Percentiles rank a stretch among this genome's conserved stretches.
Conservation (phyloP, 2,113 vertebrate species). For the Dunckerocampus dactyliophorus region DNA sequence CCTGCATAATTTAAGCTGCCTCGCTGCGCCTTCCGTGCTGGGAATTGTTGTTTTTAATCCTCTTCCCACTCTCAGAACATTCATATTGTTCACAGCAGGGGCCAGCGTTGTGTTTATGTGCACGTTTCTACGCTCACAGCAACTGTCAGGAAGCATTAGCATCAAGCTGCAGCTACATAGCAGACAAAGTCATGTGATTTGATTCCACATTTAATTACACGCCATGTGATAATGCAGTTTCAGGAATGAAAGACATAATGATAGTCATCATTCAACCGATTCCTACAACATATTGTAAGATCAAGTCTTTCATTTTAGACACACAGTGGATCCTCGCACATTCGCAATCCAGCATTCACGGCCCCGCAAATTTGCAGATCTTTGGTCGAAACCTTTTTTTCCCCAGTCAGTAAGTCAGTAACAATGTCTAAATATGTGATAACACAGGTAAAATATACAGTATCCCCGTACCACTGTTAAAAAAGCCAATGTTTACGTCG, state of each 20-base stretch:
- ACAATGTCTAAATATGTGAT: no score
- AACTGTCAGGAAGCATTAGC: neutral
- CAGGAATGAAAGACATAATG: no score
- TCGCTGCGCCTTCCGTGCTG: neutral
- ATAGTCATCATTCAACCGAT: neutral
- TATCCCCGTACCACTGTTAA: no score
- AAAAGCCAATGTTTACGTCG: no score
- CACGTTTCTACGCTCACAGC: neutral
- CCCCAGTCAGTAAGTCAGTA: no score
- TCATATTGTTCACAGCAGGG: neutral
- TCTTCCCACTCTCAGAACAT: neutral
- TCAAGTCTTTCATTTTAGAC: neutral
- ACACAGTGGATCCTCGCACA: no score
- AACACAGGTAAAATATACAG: no score
- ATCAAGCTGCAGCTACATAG: neutral
- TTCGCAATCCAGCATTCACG: no score
- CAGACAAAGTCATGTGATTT: neutral
- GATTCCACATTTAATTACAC: neutral
- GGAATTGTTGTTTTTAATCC: slow-evolving; percentile 5
- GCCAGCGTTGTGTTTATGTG: neutral
- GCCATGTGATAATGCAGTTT: neutral
- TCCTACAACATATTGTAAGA: neutral
- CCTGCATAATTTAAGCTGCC: neutral
- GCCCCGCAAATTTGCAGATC: no score
- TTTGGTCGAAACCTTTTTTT: no score